phyloP scores from a whole-genome alignment of 2,113 vertebrate species.

The Nannobrachium achirus region DNA sequence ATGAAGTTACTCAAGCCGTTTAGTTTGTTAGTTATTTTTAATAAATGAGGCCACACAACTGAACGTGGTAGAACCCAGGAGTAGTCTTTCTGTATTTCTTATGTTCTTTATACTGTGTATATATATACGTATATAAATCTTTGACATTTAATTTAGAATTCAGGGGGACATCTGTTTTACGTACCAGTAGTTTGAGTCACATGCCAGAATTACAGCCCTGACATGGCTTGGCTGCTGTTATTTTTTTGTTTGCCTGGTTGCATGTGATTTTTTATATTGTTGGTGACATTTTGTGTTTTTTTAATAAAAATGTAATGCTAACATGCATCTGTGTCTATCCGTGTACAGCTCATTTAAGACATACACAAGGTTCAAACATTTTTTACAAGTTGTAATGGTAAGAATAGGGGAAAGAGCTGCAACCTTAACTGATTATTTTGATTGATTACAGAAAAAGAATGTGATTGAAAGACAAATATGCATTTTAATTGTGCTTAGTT shows the following conservation, averaged over 20 bases:
- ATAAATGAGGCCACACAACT: not conserved
- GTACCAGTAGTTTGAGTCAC: not conserved
- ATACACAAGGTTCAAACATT: no score
- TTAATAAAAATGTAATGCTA: no score
- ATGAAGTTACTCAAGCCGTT: not conserved
- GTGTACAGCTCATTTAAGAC: no score
- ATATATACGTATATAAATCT: constrained; percentile 2
- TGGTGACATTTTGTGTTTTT: not conserved
- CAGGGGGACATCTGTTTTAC: not conserved
- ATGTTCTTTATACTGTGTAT: constrained; percentile 26
- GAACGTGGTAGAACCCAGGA: not conserved
- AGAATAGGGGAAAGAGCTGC: no score
- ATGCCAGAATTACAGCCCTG: not conserved
- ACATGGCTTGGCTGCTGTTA: not conserved
- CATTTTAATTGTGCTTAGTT: no score
- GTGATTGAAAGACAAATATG: no score
- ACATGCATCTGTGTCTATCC: no score
- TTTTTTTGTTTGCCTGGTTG: not conserved
- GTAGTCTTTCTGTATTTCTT: not conserved
- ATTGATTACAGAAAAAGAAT: no score
- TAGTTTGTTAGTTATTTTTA: not conserved
- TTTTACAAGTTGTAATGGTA: no score
- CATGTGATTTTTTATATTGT: constrained; percentile 43
- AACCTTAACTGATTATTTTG: no score
- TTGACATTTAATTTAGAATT: not conserved